phyloP scores from a whole-genome alignment of 2,888 invertebrate genomes.

The Habrosyne pyritoides region DNA sequence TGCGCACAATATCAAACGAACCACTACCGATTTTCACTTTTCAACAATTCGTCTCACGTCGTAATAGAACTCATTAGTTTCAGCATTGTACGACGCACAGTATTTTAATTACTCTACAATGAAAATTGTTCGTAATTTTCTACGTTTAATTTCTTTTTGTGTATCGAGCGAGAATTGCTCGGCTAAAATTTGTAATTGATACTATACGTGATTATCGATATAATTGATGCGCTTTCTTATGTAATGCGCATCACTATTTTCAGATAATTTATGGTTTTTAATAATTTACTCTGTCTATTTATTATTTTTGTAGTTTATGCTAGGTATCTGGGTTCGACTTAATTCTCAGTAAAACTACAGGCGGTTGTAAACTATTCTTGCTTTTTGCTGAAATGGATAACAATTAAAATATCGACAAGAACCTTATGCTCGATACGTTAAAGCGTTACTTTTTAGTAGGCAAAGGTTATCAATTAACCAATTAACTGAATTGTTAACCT shows the following conservation, averaged over 20 bases:
- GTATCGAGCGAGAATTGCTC: constrained; percentile 1
- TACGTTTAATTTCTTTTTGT: constrained; percentile 8
- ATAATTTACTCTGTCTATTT: background rate
- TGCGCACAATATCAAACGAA: constrained; percentile 6
- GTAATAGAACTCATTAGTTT: constrained; percentile 35
- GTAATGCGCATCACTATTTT: constrained; percentile 11
- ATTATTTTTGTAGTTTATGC: background rate
- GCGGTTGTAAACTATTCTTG: no score
- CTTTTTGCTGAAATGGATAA: background rate
- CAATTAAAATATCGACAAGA: background rate
- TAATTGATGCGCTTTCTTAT: constrained; percentile 15
- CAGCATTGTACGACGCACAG: constrained; percentile 33
- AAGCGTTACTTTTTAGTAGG: background rate
- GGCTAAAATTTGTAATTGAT: constrained; percentile 18
- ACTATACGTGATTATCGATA: constrained; percentile 14
- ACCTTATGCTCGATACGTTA: background rate
- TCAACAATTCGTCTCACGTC: constrained; percentile 35
- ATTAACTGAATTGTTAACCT: constrained; percentile 8
- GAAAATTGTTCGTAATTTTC: constrained; percentile 24
- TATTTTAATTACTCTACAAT: constrained; percentile 46
- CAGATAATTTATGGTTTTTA: background rate
- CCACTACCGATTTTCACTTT: constrained; percentile 41
- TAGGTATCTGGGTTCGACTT: background rate
- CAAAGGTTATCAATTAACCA: constrained; percentile 10
- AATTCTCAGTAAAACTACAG: background rate